Percentiles rank a stretch among this genome's conserved stretches.
These are phyloP conservation scores for Thecophora atra DNA, from an alignment of 2,888 invertebrate genomes.

Conservation along the genomic window DNA sequence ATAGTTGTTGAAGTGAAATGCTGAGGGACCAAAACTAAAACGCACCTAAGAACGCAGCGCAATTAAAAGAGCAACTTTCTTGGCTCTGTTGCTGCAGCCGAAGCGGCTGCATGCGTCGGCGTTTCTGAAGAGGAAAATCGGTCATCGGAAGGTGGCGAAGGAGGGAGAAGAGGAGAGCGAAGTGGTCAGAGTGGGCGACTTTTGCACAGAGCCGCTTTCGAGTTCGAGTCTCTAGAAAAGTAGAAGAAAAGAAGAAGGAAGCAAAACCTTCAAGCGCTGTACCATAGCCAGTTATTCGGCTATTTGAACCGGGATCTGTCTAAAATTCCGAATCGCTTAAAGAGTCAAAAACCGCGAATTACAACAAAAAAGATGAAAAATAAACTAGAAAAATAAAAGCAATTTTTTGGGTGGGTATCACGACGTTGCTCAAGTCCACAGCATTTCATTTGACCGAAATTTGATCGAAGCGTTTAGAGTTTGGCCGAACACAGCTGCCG, in stretches of 20 bases:
- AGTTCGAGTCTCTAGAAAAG: background rate
- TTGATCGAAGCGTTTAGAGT: background rate
- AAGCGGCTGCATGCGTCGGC: background rate
- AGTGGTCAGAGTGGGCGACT: too few relatives aligned
- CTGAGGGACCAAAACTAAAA: background rate
- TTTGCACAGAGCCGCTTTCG: background rate
- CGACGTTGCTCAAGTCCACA: background rate
- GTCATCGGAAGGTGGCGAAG: background rate
- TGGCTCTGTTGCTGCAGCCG: background rate
- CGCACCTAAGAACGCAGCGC: background rate
- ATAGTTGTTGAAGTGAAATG: background rate
- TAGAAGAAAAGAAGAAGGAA: background rate
- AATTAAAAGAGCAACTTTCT: background rate
- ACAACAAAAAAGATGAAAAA: conserved; percentile 13
- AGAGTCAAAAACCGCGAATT: conserved; percentile 46
- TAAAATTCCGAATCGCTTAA: conserved; percentile 51
- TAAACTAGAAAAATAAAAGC: conserved; percentile 34
- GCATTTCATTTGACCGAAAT: conserved; percentile 13
- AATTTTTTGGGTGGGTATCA: conserved; percentile 35
- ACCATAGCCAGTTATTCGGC: conserved; percentile 18
- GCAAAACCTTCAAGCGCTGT: background rate
- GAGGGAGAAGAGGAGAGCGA: background rate
- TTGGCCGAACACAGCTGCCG: background rate
- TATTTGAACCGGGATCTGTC: conserved; percentile 27
- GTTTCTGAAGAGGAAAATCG: background rate